Evolutionary conservation across 1,140 invertebrate species (phyloP).

Genomic region (Leptopilina boulardi): DNA sequence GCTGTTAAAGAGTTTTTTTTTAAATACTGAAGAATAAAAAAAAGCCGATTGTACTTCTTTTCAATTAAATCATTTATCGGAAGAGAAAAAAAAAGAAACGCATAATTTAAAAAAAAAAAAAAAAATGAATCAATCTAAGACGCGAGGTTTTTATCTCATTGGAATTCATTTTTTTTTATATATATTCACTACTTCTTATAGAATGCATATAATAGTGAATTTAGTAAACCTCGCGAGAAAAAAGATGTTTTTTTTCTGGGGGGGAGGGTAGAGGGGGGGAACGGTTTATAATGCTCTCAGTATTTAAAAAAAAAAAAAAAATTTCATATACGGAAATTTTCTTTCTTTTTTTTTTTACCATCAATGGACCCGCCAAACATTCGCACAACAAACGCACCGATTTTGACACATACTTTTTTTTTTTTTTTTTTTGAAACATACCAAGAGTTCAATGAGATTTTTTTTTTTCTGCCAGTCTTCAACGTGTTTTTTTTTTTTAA

Average conservation of each 20-base stretch:
- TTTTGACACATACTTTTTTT: constrained; percentile 16
- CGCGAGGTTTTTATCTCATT: background rate
- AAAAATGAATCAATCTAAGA: constrained; percentile 12
- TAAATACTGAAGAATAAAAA: background rate
- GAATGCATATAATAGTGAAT: constrained; percentile 14
- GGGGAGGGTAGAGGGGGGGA: background rate
- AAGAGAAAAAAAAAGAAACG: background rate
- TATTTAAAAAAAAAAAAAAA: too few species aligned
- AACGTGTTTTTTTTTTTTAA: background rate
- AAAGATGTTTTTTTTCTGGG: constrained; percentile 35
- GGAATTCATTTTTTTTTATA: background rate
- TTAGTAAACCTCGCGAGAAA: constrained; percentile 38
- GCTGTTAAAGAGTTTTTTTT: background rate
- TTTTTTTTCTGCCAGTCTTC: background rate
- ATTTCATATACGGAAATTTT: constrained; percentile 47
- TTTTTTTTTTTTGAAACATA: background rate
- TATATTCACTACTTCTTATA: constrained; percentile 8
- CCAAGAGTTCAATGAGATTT: background rate
- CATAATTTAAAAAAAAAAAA: background rate
- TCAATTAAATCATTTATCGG: background rate
- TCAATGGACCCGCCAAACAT: constrained; percentile 32
- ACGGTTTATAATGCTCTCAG: constrained; percentile 58
- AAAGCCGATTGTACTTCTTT: too few species aligned
- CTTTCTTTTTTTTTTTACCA: background rate
- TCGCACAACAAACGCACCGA: constrained; percentile 33